Evolutionary conservation across 2,113 vertebrate genomes (phyloP).

Genomic region (Hippocampus abdominalis): DNA sequence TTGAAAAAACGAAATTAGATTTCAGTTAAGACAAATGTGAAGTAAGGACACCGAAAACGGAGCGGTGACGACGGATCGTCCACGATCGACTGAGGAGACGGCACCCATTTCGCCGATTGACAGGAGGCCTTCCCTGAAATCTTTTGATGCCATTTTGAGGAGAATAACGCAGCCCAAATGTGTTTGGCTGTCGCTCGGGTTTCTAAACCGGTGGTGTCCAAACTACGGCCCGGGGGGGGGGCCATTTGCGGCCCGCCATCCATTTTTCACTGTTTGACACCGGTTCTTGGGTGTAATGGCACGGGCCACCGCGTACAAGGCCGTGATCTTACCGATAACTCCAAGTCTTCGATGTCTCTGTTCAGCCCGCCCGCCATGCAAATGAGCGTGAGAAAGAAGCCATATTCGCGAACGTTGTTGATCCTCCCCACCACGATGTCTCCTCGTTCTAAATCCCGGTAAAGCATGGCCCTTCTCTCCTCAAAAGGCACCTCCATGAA

Average conservation of each 20-base stretch:
- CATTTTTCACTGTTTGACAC: neutral
- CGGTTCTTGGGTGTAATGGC: neutral
- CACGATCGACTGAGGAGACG: too few species aligned
- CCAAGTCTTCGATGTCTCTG: slow-evolving; percentile 86
- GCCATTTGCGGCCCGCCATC: too few species aligned
- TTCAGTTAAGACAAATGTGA: too few species aligned
- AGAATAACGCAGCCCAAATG: too few species aligned
- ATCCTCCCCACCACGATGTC: slow-evolving; percentile 90
- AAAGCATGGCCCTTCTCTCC: slow-evolving; percentile 84
- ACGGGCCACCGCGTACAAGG: neutral
- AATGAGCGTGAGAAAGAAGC: slow-evolving; percentile 93
- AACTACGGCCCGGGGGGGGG: too few species aligned
- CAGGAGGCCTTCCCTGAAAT: too few species aligned
- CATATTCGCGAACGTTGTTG: slow-evolving; percentile 90
- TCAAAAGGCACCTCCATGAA: slow-evolving; percentile 88
- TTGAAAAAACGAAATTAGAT: neutral
- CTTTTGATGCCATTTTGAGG: too few species aligned
- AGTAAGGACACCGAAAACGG: too few species aligned
- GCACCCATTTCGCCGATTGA: too few species aligned
- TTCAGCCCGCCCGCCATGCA: slow-evolving; percentile 81
- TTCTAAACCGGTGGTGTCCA: too few species aligned
- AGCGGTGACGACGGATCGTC: neutral
- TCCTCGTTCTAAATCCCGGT: slow-evolving; percentile 87
- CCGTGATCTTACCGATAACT: slow-evolving; percentile 80
- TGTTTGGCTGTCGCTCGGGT: too few species aligned